Evolutionary conservation across 2,888 invertebrate species (phyloP).

Genomic region (Drosophila imparisetae): DNA sequence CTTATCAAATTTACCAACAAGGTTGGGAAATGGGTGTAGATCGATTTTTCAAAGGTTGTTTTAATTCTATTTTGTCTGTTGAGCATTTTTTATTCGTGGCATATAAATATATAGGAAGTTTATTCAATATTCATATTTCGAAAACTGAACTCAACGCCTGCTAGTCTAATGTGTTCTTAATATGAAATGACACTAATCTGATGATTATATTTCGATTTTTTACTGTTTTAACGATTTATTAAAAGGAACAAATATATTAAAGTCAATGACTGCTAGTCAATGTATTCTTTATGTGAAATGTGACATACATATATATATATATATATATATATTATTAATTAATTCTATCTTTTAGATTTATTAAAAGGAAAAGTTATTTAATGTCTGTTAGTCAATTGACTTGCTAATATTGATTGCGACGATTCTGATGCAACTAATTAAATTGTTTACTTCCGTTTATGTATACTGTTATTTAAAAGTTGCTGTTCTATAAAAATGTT

Average conservation of each 20-base stretch:
- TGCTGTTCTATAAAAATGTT: neutral
- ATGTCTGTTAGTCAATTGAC: neutral
- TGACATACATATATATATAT: neutral
- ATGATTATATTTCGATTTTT: neutral
- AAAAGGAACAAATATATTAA: neutral
- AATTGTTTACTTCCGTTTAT: neutral
- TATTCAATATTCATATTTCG: neutral
- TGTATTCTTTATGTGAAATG: neutral
- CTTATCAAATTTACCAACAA: neutral
- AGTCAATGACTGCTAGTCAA: neutral
- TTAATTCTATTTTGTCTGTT: neutral
- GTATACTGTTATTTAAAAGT: neutral
- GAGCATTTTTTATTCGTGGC: neutral
- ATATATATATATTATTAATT: neutral
- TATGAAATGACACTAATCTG: neutral
- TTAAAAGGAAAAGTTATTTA: neutral
- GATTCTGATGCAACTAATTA: neutral
- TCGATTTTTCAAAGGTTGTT: neutral
- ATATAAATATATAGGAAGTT: neutral
- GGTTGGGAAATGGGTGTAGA: neutral
- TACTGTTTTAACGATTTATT: neutral
- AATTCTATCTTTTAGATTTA: neutral
- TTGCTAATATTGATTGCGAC: neutral
- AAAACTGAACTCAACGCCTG: neutral
- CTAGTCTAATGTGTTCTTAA: neutral